Percentiles rank a stretch among this genome's conserved stretches.
Conservation (phyloP, 2,888 invertebrate genomes). For the Xylota segnis region DNA sequence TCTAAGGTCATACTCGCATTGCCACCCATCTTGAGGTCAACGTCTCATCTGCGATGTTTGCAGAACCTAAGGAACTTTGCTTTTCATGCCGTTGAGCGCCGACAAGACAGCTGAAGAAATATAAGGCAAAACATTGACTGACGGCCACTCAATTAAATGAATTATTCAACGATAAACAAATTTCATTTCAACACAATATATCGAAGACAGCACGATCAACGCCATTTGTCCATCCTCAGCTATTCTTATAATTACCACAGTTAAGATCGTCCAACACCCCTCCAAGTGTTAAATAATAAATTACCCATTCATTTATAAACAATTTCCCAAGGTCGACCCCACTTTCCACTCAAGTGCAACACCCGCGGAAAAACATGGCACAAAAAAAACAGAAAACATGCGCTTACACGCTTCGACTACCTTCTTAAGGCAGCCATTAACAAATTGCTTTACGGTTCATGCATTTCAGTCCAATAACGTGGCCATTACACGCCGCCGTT, state of each 20-base stretch:
- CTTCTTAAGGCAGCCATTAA: constrained; percentile 14
- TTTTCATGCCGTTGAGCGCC: too few species aligned
- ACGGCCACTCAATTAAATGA: background rate
- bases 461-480: constrained; percentile 30
- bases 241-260: background rate
- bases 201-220: background rate
- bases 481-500: constrained; percentile 35
- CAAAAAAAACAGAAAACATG: background rate
- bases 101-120: too few species aligned
- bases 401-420: constrained; percentile 15
- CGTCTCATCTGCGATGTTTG: too few species aligned
- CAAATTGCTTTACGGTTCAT: constrained; percentile 42
- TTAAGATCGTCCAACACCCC: background rate
- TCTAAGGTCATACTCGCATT: too few species aligned
- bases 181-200: background rate
- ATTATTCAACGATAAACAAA: background rate
- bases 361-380: background rate
- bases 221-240: constrained; percentile 6
- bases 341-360: constrained; percentile 5
- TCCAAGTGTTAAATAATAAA: constrained; percentile 39
- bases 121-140: too few species aligned
- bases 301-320: background rate
- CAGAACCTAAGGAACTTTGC: too few species aligned
- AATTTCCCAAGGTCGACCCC: constrained; percentile 30
- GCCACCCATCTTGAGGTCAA: too few species aligned